Percentiles rank a stretch among this genome's conserved stretches.
Conservation (phyloP, 2,797 vertebrate genomes). For the Sorex maritimensis region DNA sequence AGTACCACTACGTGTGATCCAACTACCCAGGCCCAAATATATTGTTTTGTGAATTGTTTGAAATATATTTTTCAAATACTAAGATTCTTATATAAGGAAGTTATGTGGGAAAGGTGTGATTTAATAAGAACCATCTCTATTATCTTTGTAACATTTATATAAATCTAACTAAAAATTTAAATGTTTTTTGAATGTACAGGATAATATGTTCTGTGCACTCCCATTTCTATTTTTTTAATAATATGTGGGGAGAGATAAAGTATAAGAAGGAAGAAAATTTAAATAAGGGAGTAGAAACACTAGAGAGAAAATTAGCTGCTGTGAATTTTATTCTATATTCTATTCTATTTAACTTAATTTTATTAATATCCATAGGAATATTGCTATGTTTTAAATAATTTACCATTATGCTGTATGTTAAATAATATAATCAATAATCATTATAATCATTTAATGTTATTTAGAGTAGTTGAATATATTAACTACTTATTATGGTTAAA, state of each 20-base stretch:
- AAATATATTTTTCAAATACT: neutral
- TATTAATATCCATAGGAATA: neutral
- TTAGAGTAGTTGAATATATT: neutral
- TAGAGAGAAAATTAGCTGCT: too few relatives aligned
- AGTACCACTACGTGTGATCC: too few relatives aligned
- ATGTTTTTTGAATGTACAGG: neutral
- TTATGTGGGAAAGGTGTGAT: neutral
- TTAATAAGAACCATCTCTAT: neutral
- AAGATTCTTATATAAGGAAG: neutral
- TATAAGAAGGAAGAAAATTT: neutral
- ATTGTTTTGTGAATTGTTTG: too few relatives aligned
- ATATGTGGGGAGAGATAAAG: neutral
- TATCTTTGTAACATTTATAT: constrained; percentile 22
- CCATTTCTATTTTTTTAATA: neutral
- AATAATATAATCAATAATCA: neutral
- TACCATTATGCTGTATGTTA: neutral
- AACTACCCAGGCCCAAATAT: too few relatives aligned
- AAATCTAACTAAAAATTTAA: neutral
- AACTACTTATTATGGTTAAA: neutral
- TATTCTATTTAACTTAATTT: neutral
- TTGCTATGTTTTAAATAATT: neutral
- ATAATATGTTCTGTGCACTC: neutral
- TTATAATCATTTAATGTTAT: neutral
- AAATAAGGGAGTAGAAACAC: too few relatives aligned
- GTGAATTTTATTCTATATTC: neutral